phyloP scores from a whole-genome alignment of 2,797 vertebrate genomes.

The Gastrophryne carolinensis region DNA sequence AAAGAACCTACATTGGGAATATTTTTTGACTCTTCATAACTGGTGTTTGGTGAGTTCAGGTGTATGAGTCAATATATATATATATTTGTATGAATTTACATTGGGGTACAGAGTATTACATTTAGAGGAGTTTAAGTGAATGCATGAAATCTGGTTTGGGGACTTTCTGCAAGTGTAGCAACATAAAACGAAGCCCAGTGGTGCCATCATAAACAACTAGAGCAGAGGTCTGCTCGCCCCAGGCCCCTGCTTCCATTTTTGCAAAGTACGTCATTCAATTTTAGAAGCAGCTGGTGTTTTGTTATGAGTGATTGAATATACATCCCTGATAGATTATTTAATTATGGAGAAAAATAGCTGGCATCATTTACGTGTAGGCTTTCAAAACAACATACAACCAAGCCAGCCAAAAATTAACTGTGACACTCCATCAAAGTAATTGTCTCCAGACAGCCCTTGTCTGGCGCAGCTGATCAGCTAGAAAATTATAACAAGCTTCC shows the following conservation, averaged over 20 bases:
- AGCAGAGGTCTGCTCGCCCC: background rate
- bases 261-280: background rate
- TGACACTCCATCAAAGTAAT: constrained; percentile 11
- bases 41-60: no score
- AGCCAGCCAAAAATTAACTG: constrained; percentile 4
- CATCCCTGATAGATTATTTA: constrained; percentile 15
- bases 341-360: constrained; percentile 8
- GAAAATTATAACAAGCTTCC: background rate
- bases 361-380: constrained; percentile 5
- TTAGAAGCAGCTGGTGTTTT: constrained; percentile 4
- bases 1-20: no score
- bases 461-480: background rate
- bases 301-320: constrained; percentile 20
- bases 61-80: no score
- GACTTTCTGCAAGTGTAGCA: no score
- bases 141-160: no score
- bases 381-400: background rate
- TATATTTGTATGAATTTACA: no score
- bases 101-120: no score
- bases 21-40: no score
- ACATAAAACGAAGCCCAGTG: no score
- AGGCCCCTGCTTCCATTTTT: background rate
- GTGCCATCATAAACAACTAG: background rate
- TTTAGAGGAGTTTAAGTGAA: no score
- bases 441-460: background rate